Conservation (phyloP, 2,797 vertebrate genomes). For the Peromyscus eremicus region DNA sequence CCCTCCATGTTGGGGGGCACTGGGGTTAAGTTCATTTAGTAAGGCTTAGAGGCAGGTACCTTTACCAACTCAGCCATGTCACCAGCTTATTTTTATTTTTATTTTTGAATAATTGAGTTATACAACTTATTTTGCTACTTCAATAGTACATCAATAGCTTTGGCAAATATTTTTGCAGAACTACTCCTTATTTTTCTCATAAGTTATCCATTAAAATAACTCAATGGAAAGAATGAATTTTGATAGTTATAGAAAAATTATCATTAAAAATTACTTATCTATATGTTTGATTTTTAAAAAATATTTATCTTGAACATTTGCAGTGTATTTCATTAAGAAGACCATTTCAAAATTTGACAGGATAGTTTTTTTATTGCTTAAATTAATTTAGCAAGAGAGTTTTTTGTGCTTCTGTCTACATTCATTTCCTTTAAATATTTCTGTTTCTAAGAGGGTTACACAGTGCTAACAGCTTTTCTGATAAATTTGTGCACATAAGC, state of each 20-base stretch:
- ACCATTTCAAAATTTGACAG: neutral
- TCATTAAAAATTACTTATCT: neutral
- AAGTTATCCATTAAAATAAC: conserved; percentile 34
- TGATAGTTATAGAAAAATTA: neutral
- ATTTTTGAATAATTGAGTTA: neutral
- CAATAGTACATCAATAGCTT: neutral
- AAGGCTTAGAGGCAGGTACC: neutral
- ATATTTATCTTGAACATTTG: neutral
- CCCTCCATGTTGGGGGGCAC: too few relatives aligned
- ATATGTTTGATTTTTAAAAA: neutral
- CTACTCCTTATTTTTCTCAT: neutral
- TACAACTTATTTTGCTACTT: neutral
- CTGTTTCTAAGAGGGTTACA: neutral
- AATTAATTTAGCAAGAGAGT: neutral
- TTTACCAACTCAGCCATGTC: neutral
- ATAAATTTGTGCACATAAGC: neutral
- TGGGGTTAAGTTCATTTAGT: neutral
- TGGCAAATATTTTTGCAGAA: neutral
- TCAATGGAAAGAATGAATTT: neutral
- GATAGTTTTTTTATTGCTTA: neutral
- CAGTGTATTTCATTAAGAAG: neutral
- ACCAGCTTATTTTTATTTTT: neutral
- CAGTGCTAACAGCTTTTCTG: neutral
- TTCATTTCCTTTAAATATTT: conserved; percentile 31
- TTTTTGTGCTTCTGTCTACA: neutral